A percentile compares a stretch with the other conserved stretches of the same genome.
phyloP scores from a whole-genome alignment of 2,113 vertebrate species.

The Tautogolabrus adspersus region DNA sequence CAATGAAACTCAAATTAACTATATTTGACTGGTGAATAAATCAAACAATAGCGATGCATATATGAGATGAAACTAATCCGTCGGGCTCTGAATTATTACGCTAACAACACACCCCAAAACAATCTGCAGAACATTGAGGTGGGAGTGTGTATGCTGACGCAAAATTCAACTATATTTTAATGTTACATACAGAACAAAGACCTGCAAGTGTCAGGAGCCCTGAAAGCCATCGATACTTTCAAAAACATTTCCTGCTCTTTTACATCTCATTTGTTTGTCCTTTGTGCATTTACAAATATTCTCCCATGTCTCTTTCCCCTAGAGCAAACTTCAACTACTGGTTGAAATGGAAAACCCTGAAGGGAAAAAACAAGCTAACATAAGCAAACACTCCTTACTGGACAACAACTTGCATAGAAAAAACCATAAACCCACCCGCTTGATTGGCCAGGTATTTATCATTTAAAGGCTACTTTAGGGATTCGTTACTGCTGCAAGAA shows the following conservation, averaged over 20 bases:
- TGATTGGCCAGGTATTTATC: neutral
- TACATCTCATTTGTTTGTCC: conserved; percentile 65
- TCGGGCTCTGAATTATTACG: too few relatives aligned
- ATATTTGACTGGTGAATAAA: too few relatives aligned
- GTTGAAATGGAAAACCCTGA: neutral
- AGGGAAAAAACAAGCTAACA: neutral
- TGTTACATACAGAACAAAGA: neutral
- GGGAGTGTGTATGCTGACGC: neutral
- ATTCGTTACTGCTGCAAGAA: neutral
- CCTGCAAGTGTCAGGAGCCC: neutral
- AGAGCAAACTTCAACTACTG: conserved; percentile 41
- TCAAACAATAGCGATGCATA: too few relatives aligned
- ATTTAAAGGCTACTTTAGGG: neutral
- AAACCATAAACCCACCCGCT: conserved; percentile 8
- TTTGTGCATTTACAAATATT: conserved; percentile 42
- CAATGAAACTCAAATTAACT: too few relatives aligned
- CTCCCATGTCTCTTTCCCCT: neutral
- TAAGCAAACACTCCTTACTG: conserved; percentile 8
- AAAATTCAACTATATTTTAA: neutral
- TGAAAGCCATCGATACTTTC: conserved; percentile 10
- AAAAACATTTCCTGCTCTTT: conserved; percentile 26
- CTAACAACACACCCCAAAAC: too few relatives aligned
- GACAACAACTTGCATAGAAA: neutral
- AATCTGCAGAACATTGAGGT: neutral
- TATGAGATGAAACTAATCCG: too few relatives aligned